phyloP scores from a whole-genome alignment of 2,888 invertebrate species.

The Machimus atricapillus region DNA sequence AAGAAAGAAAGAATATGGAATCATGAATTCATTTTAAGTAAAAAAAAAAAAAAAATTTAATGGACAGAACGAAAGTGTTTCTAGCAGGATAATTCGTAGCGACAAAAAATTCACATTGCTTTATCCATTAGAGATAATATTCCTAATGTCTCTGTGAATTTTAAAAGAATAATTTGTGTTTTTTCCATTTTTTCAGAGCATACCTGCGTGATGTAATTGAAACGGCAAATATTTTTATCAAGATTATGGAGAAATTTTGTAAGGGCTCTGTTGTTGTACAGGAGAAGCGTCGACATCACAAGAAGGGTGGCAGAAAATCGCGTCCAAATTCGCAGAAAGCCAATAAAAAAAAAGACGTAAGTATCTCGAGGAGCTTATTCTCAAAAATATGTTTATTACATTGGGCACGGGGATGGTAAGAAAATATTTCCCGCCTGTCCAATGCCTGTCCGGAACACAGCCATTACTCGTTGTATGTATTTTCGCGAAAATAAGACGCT shows the following conservation, averaged over 20 bases:
- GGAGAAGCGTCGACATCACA: slow-evolving; percentile 64
- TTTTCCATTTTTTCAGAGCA: slow-evolving; percentile 63
- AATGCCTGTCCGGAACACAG: neutral
- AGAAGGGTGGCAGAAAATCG: slow-evolving; percentile 51
- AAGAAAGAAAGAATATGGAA: neutral
- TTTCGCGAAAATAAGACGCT: slow-evolving; percentile 44
- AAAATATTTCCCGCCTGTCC: slow-evolving; percentile 17
- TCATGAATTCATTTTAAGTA: neutral
- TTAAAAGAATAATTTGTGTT: neutral
- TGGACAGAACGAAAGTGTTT: neutral
- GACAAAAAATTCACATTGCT: neutral
- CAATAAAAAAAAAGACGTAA: slow-evolving; percentile 55
- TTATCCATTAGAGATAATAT: neutral
- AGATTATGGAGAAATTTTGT: slow-evolving; percentile 83
- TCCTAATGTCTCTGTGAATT: neutral
- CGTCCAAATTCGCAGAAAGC: slow-evolving; percentile 56
- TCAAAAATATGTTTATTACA: slow-evolving; percentile 27
- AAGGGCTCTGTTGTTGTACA: slow-evolving; percentile 74
- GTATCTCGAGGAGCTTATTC: slow-evolving; percentile 28
- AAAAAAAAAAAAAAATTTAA: neutral
- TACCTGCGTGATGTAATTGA: slow-evolving; percentile 89
- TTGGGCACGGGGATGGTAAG: neutral
- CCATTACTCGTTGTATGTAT: slow-evolving; percentile 35
- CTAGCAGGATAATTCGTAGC: neutral
- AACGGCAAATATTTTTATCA: slow-evolving; percentile 88